These are phyloP conservation scores for Battus philenor DNA, from an alignment of 1,140 invertebrate species.

Conservation along the genomic window DNA sequence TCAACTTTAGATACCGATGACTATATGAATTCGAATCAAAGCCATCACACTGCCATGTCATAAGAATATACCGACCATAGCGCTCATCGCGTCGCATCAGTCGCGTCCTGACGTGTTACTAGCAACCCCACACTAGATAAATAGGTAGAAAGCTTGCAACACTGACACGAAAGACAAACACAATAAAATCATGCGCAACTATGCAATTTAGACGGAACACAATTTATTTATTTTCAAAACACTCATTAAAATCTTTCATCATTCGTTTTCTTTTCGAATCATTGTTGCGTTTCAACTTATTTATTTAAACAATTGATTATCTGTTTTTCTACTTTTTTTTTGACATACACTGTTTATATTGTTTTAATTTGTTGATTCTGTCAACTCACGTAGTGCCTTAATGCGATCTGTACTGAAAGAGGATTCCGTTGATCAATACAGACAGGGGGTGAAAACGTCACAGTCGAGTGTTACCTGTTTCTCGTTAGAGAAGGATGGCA, in stretches of 20 bases:
- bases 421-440: too few relatives aligned
- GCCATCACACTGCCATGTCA: constrained; percentile 55
- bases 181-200: constrained; percentile 47
- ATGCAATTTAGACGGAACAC: constrained; percentile 5
- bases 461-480: not conserved
- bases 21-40: constrained; percentile 38
- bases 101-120: constrained; percentile 37
- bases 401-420: constrained; percentile 1
- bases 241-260: constrained; percentile 50
- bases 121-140: constrained; percentile 54
- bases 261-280: constrained; percentile 34
- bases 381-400: constrained; percentile 15
- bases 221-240: constrained; percentile 22
- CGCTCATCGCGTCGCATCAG: constrained; percentile 32
- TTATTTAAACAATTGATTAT: too few relatives aligned
- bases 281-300: constrained; percentile 37
- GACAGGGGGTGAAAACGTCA: too few relatives aligned
- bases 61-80: constrained; percentile 29
- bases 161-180: constrained; percentile 52
- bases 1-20: constrained; percentile 20
- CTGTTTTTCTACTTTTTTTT: too few relatives aligned
- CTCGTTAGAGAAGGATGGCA: not conserved
- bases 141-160: constrained; percentile 65
- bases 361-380: too few relatives aligned
- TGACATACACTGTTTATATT: too few relatives aligned